Conservation (phyloP, 2,113 vertebrate species). For the Sceloporus undulatus region DNA sequence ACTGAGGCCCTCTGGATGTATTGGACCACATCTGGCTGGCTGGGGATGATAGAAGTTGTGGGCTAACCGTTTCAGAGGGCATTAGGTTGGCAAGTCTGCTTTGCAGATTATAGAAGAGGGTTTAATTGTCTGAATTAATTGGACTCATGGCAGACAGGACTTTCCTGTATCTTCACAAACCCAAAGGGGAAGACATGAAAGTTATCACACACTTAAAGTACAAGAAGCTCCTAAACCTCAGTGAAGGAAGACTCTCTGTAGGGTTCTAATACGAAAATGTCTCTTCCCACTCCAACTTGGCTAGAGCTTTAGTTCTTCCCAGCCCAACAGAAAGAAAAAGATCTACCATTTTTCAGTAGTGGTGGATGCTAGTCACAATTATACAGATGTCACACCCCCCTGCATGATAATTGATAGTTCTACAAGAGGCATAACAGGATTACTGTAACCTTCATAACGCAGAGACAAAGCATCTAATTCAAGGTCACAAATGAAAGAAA, state of each 20-base stretch:
- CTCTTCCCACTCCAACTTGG: not conserved
- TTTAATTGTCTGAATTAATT: too few relatives aligned
- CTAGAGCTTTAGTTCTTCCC: not conserved
- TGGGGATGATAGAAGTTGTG: too few relatives aligned
- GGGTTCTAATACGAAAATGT: not conserved
- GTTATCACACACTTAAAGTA: not conserved
- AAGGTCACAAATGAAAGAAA: not conserved
- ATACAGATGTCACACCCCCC: not conserved
- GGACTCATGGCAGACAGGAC: too few relatives aligned
- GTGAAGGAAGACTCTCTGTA: too few relatives aligned
- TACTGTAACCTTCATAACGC: not conserved
- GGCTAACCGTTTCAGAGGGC: too few relatives aligned
- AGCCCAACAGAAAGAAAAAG: not conserved
- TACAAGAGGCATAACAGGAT: not conserved
- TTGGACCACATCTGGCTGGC: not conserved
- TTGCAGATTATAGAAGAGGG: too few relatives aligned
- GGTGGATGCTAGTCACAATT: not conserved
- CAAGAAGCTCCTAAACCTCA: not conserved
- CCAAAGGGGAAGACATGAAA: too few relatives aligned
- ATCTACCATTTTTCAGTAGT: not conserved
- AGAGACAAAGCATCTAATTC: too few relatives aligned
- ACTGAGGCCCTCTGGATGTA: too few relatives aligned
- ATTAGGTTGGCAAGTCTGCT: too few relatives aligned
- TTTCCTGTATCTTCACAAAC: too few relatives aligned
- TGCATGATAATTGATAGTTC: not conserved